Conservation (phyloP, 2,113 vertebrate genomes). For the Leucoraja erinaceus region DNA sequence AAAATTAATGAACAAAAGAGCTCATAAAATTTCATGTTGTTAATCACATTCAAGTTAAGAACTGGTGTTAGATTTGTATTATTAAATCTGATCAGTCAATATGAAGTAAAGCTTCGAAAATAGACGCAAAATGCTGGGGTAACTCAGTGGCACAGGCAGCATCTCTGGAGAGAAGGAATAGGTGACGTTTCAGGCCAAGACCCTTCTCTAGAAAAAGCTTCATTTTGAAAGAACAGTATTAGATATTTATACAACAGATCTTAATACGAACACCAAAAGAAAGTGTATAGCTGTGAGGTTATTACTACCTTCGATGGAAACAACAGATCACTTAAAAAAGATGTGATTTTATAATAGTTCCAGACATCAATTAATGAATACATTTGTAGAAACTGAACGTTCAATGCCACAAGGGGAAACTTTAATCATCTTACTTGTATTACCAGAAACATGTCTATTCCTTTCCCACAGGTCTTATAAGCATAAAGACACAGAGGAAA, state of each 20-base stretch:
- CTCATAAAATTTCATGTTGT: not conserved
- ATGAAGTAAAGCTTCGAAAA: not conserved
- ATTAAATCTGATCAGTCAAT: conserved; percentile 25
- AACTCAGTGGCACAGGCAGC: too few relatives aligned
- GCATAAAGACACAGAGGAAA: not conserved
- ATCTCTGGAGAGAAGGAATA: too few relatives aligned
- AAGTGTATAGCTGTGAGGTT: not conserved
- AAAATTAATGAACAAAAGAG: too few relatives aligned
- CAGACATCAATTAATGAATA: not conserved
- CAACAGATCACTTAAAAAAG: not conserved
- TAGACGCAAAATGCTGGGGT: too few relatives aligned
- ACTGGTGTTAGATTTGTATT: not conserved
- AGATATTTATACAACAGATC: not conserved
- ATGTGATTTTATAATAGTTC: not conserved
- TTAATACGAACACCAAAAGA: not conserved
- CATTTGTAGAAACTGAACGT: not conserved
- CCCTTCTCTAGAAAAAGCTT: too few relatives aligned
- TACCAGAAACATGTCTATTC: not conserved
- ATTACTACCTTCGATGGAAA: not conserved
- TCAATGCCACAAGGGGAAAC: not conserved
- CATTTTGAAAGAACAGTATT: not conserved
- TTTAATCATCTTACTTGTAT: not conserved
- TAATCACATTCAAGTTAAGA: not conserved
- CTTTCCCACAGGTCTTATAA: not conserved
- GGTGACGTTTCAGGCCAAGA: too few relatives aligned